Conservation (phyloP, 2,888 invertebrate genomes). For the Ptilodon capucinus region DNA sequence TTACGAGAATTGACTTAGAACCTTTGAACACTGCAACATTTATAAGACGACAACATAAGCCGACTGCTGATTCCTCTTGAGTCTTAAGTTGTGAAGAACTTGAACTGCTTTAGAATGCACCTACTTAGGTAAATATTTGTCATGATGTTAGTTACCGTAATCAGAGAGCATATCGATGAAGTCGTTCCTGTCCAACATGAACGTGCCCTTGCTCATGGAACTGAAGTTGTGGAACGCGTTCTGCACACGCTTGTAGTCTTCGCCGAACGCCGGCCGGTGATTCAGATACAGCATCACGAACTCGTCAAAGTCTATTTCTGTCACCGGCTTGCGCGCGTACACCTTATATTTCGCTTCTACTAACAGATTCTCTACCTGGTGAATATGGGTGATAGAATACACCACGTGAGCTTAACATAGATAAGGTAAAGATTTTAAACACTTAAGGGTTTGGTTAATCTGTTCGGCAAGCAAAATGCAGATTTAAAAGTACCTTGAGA, state of each 20-base stretch:
- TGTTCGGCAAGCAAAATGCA: too few relatives aligned
- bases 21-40: too few relatives aligned
- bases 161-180: conserved; percentile 66
- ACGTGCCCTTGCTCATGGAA: conserved; percentile 26
- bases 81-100: too few relatives aligned
- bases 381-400: background rate
- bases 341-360: conserved; percentile 81
- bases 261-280: conserved; percentile 84
- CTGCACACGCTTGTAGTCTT: conserved; percentile 66
- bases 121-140: too few relatives aligned
- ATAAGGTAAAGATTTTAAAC: background rate
- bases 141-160: conserved; percentile 41
- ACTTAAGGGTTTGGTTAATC: too few relatives aligned
- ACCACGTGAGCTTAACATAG: background rate
- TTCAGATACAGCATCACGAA: conserved; percentile 86
- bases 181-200: conserved; percentile 56
- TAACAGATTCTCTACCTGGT: conserved; percentile 83
- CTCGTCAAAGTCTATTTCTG: conserved; percentile 85
- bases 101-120: too few relatives aligned
- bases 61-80: too few relatives aligned
- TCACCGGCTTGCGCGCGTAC: conserved; percentile 70
- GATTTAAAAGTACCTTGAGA: background rate
- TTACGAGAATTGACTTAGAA: too few relatives aligned
- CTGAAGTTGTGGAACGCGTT: conserved; percentile 74
- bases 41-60: too few relatives aligned